These are phyloP conservation scores for Spea multiplicata DNA, from an alignment of 2,113 vertebrate species.

Conservation along the genomic window DNA sequence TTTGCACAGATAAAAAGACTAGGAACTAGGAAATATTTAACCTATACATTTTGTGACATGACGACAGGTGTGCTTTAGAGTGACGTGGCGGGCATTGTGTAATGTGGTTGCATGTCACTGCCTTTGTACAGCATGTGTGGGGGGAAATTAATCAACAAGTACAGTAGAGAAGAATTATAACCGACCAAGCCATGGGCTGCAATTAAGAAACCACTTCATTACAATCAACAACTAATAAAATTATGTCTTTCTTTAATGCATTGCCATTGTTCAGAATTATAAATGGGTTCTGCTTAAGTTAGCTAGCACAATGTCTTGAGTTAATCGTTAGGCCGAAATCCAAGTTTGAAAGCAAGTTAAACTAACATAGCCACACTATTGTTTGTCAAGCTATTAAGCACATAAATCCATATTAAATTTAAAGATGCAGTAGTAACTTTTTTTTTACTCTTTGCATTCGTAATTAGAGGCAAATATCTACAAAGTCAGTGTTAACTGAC, in stretches of 20 bases:
- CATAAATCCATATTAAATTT: background rate
- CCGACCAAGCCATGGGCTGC: constrained; percentile 14
- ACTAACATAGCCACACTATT: constrained; percentile 61
- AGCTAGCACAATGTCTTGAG: constrained; percentile 68
- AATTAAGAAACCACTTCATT: constrained; percentile 58
- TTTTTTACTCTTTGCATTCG: no score
- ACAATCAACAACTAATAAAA: constrained; percentile 56
- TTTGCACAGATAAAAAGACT: no score
- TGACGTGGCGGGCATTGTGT: background rate
- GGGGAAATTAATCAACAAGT: constrained; percentile 18
- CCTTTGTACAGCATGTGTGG: constrained; percentile 27
- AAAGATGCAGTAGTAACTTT: no score
- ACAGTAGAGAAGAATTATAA: constrained; percentile 2
- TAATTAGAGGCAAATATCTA: background rate
- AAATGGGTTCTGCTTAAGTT: constrained; percentile 68
- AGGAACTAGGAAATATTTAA: no score
- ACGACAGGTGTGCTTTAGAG: background rate
- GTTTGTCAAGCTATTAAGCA: constrained; percentile 64
- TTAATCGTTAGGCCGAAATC: constrained; percentile 65
- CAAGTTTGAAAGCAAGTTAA: constrained; percentile 64
- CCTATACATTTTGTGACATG: no score
- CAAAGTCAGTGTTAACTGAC: no score
- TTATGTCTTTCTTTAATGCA: constrained; percentile 54
- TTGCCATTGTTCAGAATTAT: constrained; percentile 63
- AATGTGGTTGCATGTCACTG: background rate